These are phyloP conservation scores for Telmatherina bonti DNA, from an alignment of 2,797 vertebrate genomes.

Conservation along the genomic window DNA sequence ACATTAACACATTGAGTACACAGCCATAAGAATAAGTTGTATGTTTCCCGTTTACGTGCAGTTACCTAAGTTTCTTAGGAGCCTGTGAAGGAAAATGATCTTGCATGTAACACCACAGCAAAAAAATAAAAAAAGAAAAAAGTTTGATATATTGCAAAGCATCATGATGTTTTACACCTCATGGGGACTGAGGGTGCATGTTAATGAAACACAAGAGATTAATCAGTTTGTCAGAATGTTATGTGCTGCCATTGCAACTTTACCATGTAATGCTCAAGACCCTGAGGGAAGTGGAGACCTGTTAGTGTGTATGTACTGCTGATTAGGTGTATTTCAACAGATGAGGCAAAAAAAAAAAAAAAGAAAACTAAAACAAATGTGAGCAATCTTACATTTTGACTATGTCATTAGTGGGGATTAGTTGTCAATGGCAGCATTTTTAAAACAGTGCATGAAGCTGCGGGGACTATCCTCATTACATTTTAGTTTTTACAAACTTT, in stretches of 20 bases:
- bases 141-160: constrained; percentile 19
- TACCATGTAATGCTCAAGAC: not conserved
- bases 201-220: constrained; percentile 78
- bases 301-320: constrained; percentile 21
- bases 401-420: no score
- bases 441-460: no score
- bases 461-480: no score
- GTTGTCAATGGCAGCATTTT: no score
- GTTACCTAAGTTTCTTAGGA: constrained; percentile 14
- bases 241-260: constrained; percentile 64
- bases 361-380: no score
- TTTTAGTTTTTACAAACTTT: no score
- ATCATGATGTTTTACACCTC: constrained; percentile 20
- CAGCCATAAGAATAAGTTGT: not conserved
- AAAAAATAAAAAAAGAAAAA: not conserved
- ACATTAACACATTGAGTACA: not conserved
- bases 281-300: constrained; percentile 7
- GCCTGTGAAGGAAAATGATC: constrained; percentile 22
- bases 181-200: constrained; percentile 43
- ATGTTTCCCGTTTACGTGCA: constrained; percentile 3
- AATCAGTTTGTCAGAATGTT: constrained; percentile 72
- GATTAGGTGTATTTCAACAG: not conserved
- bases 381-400: no score
- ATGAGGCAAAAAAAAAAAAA: no score
- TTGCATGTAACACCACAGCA: constrained; percentile 11